Evolutionary conservation across 2,797 vertebrate genomes (phyloP).

Genomic region (Octomys mimax): DNA sequence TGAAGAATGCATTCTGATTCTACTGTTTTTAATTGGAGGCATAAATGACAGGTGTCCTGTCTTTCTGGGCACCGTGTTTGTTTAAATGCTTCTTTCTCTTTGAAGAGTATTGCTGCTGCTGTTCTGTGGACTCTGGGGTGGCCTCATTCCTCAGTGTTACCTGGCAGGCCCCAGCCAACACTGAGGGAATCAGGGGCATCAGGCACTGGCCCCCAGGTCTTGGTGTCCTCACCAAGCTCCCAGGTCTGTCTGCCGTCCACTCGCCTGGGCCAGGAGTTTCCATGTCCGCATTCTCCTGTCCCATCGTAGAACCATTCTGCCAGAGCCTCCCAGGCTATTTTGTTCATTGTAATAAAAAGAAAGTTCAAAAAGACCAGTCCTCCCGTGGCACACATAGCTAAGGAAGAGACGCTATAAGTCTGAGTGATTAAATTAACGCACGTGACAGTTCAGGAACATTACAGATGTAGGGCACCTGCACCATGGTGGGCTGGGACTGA

Average conservation of each 20-base stretch:
- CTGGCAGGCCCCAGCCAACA: neutral
- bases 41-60: neutral
- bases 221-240: no score
- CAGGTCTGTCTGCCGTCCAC: no score
- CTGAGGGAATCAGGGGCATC: no score
- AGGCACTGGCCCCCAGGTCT: no score
- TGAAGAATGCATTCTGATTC: neutral
- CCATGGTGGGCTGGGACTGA: accelerated
- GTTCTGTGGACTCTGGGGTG: no score
- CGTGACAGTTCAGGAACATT: neutral
- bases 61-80: neutral
- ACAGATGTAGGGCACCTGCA: neutral
- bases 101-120: neutral
- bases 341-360: neutral
- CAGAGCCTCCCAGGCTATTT: conserved; percentile 21
- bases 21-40: neutral
- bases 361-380: neutral
- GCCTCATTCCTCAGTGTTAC: neutral
- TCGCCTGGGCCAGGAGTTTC: no score
- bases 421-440: neutral
- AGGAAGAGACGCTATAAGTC: neutral
- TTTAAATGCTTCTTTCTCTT: neutral
- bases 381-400: neutral
- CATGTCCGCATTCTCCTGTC: neutral
- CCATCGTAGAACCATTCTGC: neutral